Evolutionary conservation across 2,888 invertebrate species (phyloP).

Genomic region (Anthophora plumipes): DNA sequence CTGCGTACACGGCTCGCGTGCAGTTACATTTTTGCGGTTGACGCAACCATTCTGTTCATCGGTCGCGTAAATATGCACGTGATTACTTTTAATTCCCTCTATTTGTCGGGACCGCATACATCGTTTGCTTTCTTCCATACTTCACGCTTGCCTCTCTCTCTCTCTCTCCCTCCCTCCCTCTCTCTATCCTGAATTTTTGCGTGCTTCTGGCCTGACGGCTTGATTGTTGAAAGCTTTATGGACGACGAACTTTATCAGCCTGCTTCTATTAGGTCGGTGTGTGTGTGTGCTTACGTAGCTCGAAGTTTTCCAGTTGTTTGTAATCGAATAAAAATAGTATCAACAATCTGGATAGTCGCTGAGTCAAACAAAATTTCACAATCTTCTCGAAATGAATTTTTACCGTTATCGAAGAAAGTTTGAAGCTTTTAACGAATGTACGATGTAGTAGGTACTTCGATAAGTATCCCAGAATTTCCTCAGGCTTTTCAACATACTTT

Average conservation of each 20-base stretch:
- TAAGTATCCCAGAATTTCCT: no score
- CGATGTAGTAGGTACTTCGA: no score
- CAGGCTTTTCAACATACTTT: no score
- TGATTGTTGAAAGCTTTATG: not conserved
- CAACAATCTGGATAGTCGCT: no score
- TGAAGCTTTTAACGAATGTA: no score
- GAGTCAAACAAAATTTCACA: no score
- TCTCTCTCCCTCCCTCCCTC: slow-evolving; percentile 4
- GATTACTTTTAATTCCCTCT: slow-evolving; percentile 82
- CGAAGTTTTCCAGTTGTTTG: no score
- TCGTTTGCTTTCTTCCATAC: not conserved
- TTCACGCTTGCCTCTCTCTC: not conserved
- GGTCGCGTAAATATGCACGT: slow-evolving; percentile 78
- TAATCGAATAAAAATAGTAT: no score
- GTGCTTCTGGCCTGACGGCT: not conserved
- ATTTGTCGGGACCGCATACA: slow-evolving; percentile 66
- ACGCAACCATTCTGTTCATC: slow-evolving; percentile 74
- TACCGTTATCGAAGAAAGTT: no score
- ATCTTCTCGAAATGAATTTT: no score
- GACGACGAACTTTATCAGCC: not conserved
- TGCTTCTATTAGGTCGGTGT: not conserved
- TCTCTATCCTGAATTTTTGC: slow-evolving; percentile 1
- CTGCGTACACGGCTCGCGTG: slow-evolving; percentile 74
- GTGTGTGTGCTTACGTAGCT: no score
- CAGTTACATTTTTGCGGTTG: slow-evolving; percentile 79